Percentiles rank a stretch among this genome's conserved stretches.
Conservation (phyloP, 2,113 vertebrate species). For the Anthoscopus minutus region DNA sequence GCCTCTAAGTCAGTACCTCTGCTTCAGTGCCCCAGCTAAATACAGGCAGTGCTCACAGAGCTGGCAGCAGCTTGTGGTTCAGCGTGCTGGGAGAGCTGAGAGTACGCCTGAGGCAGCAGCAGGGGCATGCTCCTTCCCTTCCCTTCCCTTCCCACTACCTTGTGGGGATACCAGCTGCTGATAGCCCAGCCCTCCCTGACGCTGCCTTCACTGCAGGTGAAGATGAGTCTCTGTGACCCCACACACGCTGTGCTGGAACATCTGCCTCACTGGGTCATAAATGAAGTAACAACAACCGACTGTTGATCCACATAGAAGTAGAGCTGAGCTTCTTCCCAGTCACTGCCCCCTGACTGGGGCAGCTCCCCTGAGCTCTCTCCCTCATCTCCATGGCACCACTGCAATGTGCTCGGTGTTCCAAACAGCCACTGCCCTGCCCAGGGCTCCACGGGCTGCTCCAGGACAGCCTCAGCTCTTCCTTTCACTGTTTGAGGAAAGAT, state of each 20-base stretch:
- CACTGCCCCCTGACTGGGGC: fast-evolving
- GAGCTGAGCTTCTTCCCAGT: not conserved
- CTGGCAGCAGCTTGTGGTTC: not conserved
- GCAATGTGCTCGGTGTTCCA: not conserved
- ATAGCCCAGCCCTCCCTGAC: not conserved
- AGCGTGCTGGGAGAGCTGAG: not conserved
- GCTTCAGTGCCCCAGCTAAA: not conserved
- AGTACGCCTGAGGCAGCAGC: not conserved
- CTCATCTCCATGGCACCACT: not conserved
- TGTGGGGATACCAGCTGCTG: not conserved
- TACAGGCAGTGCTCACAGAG: not conserved
- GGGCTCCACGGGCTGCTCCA: not conserved
- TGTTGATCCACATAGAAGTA: fast-evolving
- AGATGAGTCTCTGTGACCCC: fast-evolving
- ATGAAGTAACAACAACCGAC: not conserved
- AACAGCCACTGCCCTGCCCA: not conserved
- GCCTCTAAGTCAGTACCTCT: not conserved
- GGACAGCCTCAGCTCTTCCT: not conserved
- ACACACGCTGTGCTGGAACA: not conserved
- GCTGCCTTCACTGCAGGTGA: not conserved
- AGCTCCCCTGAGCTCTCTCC: not conserved
- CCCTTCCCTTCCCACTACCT: not conserved
- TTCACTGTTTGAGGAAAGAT: fast-evolving
- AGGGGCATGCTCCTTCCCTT: not conserved
- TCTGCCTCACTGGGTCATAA: not conserved